Evolutionary conservation across 2,888 invertebrate genomes (phyloP).

Genomic region (Plemyria rubiginata): DNA sequence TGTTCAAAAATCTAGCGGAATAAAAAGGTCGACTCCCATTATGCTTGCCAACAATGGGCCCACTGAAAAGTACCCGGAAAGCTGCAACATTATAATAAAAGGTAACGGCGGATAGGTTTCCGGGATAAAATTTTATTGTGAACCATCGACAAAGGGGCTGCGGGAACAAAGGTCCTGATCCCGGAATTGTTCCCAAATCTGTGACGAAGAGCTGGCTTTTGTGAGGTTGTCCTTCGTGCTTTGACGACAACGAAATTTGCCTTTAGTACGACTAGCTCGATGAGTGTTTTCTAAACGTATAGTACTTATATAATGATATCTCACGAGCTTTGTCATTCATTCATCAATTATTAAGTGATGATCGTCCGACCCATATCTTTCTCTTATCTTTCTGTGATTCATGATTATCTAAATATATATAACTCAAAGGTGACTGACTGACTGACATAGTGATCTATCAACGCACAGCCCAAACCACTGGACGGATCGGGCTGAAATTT

Average conservation of each 20-base stretch:
- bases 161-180: slow-evolving; percentile 47
- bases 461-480: too few species aligned
- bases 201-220: slow-evolving; percentile 51
- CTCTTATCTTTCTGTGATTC: too few species aligned
- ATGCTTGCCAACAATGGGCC: slow-evolving; percentile 70
- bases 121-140: slow-evolving; percentile 82
- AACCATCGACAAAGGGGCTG: slow-evolving; percentile 74
- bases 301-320: background rate
- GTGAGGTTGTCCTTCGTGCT: slow-evolving; percentile 33
- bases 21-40: slow-evolving; percentile 78
- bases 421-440: too few species aligned
- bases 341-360: too few species aligned
- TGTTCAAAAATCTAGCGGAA: slow-evolving; percentile 73
- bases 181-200: slow-evolving; percentile 48
- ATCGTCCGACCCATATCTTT: too few species aligned
- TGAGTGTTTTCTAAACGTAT: background rate
- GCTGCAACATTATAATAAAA: slow-evolving; percentile 83
- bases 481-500: too few species aligned
- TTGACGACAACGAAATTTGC: slow-evolving; percentile 20
- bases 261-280: slow-evolving; percentile 12
- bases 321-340: too few species aligned
- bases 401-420: too few species aligned
- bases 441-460: too few species aligned
- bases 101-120: slow-evolving; percentile 82
- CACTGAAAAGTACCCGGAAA: slow-evolving; percentile 75